phyloP scores from a whole-genome alignment of 2,797 vertebrate genomes.

The Enteromius afrohamiltoni region DNA sequence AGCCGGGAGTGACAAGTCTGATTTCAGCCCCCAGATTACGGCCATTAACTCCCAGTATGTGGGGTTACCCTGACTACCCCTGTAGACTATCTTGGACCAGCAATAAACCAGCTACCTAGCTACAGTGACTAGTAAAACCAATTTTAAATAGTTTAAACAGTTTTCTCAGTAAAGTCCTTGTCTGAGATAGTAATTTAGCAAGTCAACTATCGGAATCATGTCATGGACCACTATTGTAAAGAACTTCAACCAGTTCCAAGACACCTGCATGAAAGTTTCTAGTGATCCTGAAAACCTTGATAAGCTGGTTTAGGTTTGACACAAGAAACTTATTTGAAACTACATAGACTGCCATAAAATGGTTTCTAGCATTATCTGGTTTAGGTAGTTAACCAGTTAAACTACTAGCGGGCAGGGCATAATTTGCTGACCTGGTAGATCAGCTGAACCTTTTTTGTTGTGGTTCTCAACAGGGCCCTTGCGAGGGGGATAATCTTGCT shows the following conservation, averaged over 20 bases:
- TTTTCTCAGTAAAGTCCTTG: neutral
- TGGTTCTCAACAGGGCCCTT: neutral
- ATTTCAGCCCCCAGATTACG: too few relatives aligned
- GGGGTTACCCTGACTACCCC: neutral
- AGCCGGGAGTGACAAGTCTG: too few relatives aligned
- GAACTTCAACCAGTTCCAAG: neutral
- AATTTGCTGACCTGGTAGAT: neutral
- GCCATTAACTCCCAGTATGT: neutral
- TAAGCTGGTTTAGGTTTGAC: neutral
- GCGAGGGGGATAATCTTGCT: neutral
- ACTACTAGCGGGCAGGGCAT: neutral
- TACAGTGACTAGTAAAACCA: neutral
- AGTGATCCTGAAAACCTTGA: neutral
- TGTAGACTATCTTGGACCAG: neutral
- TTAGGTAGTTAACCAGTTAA: neutral
- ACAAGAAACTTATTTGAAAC: neutral
- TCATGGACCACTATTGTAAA: neutral
- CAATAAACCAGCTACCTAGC: neutral
- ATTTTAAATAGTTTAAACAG: neutral
- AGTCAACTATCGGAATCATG: neutral
- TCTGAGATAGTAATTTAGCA: neutral
- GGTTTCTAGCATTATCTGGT: neutral
- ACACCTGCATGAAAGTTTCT: neutral
- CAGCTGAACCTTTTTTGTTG: neutral
- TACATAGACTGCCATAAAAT: neutral